phyloP scores from a whole-genome alignment of 2,113 vertebrate genomes.

The Antennarius striatus region DNA sequence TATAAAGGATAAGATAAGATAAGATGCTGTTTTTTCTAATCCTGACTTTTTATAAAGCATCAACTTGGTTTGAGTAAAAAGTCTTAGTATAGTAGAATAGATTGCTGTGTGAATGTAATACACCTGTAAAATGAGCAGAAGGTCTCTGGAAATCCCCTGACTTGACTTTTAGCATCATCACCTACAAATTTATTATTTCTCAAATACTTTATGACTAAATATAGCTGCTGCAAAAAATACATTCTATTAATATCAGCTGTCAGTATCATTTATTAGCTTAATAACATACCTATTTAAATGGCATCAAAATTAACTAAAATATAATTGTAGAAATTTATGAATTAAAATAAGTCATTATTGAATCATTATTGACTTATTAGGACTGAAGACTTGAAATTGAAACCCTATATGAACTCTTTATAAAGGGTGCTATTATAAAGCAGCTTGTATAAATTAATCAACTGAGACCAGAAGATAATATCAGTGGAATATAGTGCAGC shows the following conservation, averaged over 20 bases:
- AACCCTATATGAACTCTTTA: background rate
- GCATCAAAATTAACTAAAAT: too few species aligned
- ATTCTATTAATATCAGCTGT: background rate
- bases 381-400: too few species aligned
- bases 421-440: conserved; percentile 3
- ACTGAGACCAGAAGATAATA: background rate
- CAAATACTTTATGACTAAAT: background rate
- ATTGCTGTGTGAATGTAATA: background rate
- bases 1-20: too few species aligned
- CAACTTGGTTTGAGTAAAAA: background rate
- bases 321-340: too few species aligned
- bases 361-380: too few species aligned
- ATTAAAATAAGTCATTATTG: too few species aligned
- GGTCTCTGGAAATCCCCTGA: background rate
- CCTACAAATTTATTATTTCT: background rate
- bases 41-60: background rate
- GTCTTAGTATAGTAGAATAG: background rate
- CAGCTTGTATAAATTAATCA: background rate
- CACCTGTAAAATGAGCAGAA: background rate
- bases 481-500: conserved; percentile 23
- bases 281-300: too few species aligned
- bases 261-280: background rate
- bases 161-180: background rate
- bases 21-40: background rate
- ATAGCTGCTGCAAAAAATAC: background rate